phyloP scores from a whole-genome alignment of 2,113 vertebrate species.

The Nansenia antarctica region DNA sequence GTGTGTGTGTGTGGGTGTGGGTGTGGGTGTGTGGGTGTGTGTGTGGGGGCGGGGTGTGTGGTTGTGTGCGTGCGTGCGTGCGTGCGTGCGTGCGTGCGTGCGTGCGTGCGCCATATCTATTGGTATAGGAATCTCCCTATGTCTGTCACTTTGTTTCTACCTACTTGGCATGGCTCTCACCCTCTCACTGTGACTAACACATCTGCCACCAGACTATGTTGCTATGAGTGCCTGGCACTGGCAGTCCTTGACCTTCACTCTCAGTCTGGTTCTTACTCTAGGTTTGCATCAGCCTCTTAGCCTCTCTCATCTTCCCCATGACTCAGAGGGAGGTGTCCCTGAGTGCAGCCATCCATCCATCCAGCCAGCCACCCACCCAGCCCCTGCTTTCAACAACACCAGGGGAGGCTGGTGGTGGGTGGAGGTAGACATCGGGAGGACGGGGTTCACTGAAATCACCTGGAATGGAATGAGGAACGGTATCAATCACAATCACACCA shows the following conservation, averaged over 20 bases:
- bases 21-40: neutral
- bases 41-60: neutral
- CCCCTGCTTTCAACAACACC: no score
- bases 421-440: no score
- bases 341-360: no score
- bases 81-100: neutral
- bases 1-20: slow-evolving; percentile 7
- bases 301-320: slow-evolving; percentile 42
- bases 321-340: slow-evolving; percentile 52
- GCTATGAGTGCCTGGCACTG: no score
- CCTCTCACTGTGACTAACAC: no score
- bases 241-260: no score
- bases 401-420: no score
- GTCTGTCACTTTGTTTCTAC: neutral
- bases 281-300: slow-evolving; percentile 43
- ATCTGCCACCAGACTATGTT: no score
- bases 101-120: neutral
- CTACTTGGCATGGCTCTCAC: no score
- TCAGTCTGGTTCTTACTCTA: slow-evolving; percentile 4
- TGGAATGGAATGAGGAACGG: no score
- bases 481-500: no score
- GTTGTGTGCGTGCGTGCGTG: neutral
- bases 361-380: neutral
- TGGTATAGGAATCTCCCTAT: neutral
- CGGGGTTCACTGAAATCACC: no score